These are phyloP conservation scores for Furcifer pardalis DNA, from an alignment of 2,797 vertebrate genomes.

Conservation along the genomic window DNA sequence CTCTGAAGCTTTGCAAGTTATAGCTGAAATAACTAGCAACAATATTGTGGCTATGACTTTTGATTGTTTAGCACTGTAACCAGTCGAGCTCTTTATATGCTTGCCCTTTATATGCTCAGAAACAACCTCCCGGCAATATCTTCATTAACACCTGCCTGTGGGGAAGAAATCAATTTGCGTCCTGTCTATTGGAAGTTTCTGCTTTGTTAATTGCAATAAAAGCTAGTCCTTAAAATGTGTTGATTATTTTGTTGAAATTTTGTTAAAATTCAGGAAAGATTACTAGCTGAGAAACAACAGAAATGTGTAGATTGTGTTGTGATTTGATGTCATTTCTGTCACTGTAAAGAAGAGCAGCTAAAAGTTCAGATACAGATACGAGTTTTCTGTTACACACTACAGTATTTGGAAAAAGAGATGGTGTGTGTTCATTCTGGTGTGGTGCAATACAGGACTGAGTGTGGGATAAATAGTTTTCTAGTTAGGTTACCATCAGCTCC, in stretches of 20 bases:
- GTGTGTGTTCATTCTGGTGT: no score
- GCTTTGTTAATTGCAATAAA: conserved; percentile 40
- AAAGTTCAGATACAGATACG: background rate
- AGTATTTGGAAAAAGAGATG: background rate
- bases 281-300: conserved; percentile 29
- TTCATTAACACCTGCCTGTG: conserved; percentile 66
- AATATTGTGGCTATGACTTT: conserved; percentile 91
- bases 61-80: conserved; percentile 77
- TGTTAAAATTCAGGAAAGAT: conserved; percentile 45
- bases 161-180: conserved; percentile 55
- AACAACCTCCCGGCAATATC: conserved; percentile 43
- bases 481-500: no score
- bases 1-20: conserved; percentile 85
- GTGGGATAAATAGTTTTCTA: no score
- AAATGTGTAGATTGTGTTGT: conserved; percentile 21
- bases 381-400: background rate
- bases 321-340: conserved; percentile 40
- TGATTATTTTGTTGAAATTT: conserved; percentile 47
- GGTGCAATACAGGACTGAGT: no score
- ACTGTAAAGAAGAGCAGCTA: background rate
- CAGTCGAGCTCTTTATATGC: conserved; percentile 67
- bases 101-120: conserved; percentile 62
- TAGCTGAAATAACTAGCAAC: conserved; percentile 90
- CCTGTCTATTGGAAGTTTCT: conserved; percentile 49
- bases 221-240: conserved; percentile 32